These are phyloP conservation scores for Sebastes oblongus DNA, from an alignment of 2,797 vertebrate species.

Conservation along the genomic window DNA sequence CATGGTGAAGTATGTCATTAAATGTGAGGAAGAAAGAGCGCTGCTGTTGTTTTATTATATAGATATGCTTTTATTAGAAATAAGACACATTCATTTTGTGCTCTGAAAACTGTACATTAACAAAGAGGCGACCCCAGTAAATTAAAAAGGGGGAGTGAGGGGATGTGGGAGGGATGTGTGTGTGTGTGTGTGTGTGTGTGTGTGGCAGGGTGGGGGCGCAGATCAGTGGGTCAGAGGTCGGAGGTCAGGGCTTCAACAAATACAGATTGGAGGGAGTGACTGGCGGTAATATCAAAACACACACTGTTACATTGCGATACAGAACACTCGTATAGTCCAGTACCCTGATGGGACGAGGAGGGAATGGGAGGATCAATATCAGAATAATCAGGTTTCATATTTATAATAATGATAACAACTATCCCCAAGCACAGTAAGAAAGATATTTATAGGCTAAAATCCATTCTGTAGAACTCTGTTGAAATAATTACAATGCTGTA, in stretches of 20 bases:
- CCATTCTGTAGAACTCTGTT: slow-evolving; percentile 90
- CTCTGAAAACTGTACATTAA: slow-evolving; percentile 97
- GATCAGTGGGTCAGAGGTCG: slow-evolving; percentile 24
- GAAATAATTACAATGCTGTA: slow-evolving; percentile 93
- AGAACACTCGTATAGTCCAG: slow-evolving; percentile 84
- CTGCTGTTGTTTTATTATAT: slow-evolving; percentile 71
- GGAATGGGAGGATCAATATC: slow-evolving; percentile 49
- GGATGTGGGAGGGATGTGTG: not conserved
- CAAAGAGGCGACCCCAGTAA: slow-evolving; percentile 81
- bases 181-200: not conserved
- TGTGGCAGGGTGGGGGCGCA: slow-evolving; percentile 30
- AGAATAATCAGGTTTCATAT: slow-evolving; percentile 78
- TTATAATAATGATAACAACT: slow-evolving; percentile 83
- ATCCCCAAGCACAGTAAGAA: slow-evolving; percentile 93
- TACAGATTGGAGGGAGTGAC: slow-evolving; percentile 77
- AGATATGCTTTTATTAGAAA: slow-evolving; percentile 96
- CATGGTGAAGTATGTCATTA: not conserved
- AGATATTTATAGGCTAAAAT: slow-evolving; percentile 93
- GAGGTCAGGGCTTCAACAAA: slow-evolving; percentile 64
- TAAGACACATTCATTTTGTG: slow-evolving; percentile 97
- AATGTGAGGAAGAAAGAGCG: slow-evolving; percentile 27
- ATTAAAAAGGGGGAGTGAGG: slow-evolving; percentile 78
- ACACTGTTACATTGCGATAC: slow-evolving; percentile 85
- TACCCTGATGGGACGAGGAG: slow-evolving; percentile 72
- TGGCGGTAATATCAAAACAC: slow-evolving; percentile 85